Base-by-base conservation (phyloP, 1,140 invertebrate species). In the Drosophila kepulauana region DNA sequence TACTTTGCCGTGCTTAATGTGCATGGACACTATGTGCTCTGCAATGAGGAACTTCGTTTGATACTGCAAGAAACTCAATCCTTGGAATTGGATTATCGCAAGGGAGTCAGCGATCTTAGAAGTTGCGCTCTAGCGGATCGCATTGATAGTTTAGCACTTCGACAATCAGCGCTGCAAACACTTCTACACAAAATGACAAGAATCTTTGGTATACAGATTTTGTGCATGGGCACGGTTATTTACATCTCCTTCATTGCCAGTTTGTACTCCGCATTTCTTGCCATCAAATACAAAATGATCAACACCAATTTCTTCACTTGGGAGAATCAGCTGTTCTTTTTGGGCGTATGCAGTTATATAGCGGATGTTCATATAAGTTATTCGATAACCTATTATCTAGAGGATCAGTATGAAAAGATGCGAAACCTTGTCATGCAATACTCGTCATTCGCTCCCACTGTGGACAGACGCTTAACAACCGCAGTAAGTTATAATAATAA, bases 131-230 rank as follows among this genome's bases (percentile, higher is more conserved):
- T 87, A 3, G 77, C 82, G 13, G 72, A 79, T 54, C 62, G 73
- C 1, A n/a, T 87, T 13, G 62, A 82, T n/a, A 16, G 3, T 0
- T 11, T 87, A 3, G 79, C 76, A 1, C 3, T 13, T 2, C 16
- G 48, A 1, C 84, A 87, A 16, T 52, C 38, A 0, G 5, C 51
- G 2, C 5, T 87, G 8, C 54, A 79, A 13, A 2, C 5, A 1
- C 13, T 73, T 1, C 1, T 68, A 1, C 1, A 35, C 2, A 33
- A 58, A 1, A 77, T 80, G 54, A 38, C 41, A 1, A 3, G 20
- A 0, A 58, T 74, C 2, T 88, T 77, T 30, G 76, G 86, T 3
- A 43, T 82, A 3, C 79, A 88, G n/a, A 48, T 38, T 3, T 16
- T 88, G 0, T 65, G 72, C 28, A 65, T 82, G 28, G 28, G 25